Evolutionary conservation across 2,113 vertebrate genomes (phyloP), one percentile per base, ranked within the genome.

Genomic region (Anser cygnoides): DNA sequence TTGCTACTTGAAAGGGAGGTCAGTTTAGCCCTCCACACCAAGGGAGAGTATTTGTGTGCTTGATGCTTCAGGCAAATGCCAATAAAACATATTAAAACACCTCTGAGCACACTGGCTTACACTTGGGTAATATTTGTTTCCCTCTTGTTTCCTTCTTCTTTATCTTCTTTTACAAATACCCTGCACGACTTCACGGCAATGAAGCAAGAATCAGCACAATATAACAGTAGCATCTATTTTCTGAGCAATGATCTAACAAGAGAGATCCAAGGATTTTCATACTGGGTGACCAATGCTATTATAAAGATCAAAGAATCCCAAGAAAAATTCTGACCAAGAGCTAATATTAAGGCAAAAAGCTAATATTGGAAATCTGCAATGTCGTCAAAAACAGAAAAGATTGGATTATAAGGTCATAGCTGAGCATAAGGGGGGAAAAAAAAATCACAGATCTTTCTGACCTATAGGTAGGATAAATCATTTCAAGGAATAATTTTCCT

Each of bases 401-500:
- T 11, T 6, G 12, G 52, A 93, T 65, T 70, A 57, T 15, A 29
- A 84, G 29, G 67, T 87, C 87, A 33, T 12, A 68, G 78, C 21
- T 90, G 37, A 95, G 76, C 77, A 95, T 75, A 89, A 78, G 82
- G 23, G 50, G 22, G 46, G 10, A 50, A 82, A 90, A 96, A 96
- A 91, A 84, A 25, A 73, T 89, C 91, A 65, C 59, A 90, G 46
- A 82, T 91, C 85, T 95, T 96, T 95, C 93, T 97, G 96, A 88
- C 91, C 87, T 71, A 77, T 0, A 2, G 67, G 71, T 62, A 50
- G 50, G 57, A 94, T 96, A 94, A 86, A 96, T 90, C 19, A 95
- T 91, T 94, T 84, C 74, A 91, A 95, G 90, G 84, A 94, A 93
- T 85, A 93, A 79, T 94, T 94, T 96, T 94, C 93, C 66, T 92